These are phyloP conservation scores for Drosophila hydei DNA, from an alignment of 1,140 invertebrate genomes.

Conservation along the genomic window DNA sequence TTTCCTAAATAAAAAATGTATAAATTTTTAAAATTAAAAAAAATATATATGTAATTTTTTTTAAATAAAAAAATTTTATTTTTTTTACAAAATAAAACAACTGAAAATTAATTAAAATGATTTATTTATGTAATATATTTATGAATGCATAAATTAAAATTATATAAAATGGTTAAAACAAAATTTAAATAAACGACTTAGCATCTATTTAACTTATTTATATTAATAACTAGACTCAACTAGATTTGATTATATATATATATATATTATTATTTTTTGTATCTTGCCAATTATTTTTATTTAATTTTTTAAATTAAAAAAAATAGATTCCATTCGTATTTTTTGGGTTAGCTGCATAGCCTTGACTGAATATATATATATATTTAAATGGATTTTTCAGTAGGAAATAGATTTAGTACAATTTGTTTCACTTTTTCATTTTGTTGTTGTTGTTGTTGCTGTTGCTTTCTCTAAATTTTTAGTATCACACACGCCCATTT, in stretches of 20 bases:
- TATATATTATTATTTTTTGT: constrained; percentile 28
- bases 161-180: constrained; percentile 28
- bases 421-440: constrained; percentile 27
- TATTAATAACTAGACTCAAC: constrained; percentile 37
- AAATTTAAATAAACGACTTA: constrained; percentile 45
- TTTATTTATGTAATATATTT: constrained; percentile 45
- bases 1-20: too few species aligned
- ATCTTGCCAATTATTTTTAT: constrained; percentile 53
- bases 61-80: background rate
- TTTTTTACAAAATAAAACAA: constrained; percentile 52
- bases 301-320: constrained; percentile 49
- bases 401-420: constrained; percentile 42
- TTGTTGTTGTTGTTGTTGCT: constrained; percentile 52
- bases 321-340: constrained; percentile 66
- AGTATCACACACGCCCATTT: constrained; percentile 75
- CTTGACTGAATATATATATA: constrained; percentile 6
- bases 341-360: constrained; percentile 17
- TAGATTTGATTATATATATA: constrained; percentile 35
- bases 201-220: constrained; percentile 27
- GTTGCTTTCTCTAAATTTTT: constrained; percentile 70
- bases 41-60: too few species aligned
- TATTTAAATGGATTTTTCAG: constrained; percentile 3
- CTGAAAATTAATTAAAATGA: constrained; percentile 11
- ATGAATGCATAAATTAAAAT: constrained; percentile 29
- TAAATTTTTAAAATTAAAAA: too few species aligned